These are phyloP conservation scores for Podarcis lilfordi DNA, from an alignment of 2,797 vertebrate genomes.

Conservation along the genomic window DNA sequence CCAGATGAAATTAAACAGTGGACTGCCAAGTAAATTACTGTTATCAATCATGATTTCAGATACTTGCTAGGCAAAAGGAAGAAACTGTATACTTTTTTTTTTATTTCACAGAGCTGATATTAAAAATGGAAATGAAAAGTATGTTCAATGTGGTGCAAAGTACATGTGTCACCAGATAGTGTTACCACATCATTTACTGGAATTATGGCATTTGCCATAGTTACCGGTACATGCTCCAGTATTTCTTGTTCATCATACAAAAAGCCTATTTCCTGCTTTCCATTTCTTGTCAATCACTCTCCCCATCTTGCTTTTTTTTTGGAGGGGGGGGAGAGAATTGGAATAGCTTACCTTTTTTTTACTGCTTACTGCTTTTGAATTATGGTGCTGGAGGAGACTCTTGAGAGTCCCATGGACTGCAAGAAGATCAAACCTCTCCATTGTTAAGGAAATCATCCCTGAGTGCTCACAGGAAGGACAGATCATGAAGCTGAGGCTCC, in stretches of 20 bases:
- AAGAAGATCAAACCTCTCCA: no score
- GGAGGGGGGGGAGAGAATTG: not conserved
- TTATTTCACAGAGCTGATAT: not conserved
- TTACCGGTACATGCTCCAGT: not conserved
- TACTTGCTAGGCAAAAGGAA: not conserved
- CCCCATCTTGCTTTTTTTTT: not conserved
- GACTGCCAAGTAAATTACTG: slow-evolving; percentile 25
- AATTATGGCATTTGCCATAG: not conserved
- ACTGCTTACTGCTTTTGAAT: no score
- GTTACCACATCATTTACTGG: not conserved
- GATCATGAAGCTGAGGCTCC: no score
- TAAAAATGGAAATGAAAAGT: slow-evolving; percentile 9
- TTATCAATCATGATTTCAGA: slow-evolving; percentile 20
- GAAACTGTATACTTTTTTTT: not conserved
- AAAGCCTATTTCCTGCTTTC: not conserved
- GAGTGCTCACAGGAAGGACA: no score
- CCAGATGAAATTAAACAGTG: slow-evolving; percentile 31
- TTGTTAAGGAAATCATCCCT: no score
- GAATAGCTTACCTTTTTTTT: not conserved
- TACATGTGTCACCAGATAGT: not conserved
- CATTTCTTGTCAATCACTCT: not conserved
- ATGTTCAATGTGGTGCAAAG: not conserved
- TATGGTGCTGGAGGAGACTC: no score
- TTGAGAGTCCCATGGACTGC: no score
- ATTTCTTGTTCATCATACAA: not conserved